phyloP scores from a whole-genome alignment of 2,888 invertebrate species.

The Hypena proboscidalis region DNA sequence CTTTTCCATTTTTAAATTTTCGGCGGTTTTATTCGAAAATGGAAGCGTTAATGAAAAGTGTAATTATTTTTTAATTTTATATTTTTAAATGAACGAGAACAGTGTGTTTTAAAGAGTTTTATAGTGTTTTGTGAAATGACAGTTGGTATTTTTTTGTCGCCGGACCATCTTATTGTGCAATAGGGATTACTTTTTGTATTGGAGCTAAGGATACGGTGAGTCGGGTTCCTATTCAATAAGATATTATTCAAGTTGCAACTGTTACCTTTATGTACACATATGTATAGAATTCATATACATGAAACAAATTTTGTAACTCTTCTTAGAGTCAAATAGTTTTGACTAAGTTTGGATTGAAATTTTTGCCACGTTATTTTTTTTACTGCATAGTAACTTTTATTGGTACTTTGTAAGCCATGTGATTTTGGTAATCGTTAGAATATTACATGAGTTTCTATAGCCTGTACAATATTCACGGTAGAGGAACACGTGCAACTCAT shows the following conservation, averaged over 20 bases:
- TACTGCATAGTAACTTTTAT: too few species aligned
- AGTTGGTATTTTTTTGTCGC: conserved; percentile 63
- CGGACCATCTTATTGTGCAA: conserved; percentile 66
- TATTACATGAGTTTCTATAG: too few species aligned
- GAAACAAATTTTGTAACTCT: too few species aligned
- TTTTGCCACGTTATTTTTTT: too few species aligned
- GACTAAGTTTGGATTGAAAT: neutral
- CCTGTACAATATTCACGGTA: too few species aligned
- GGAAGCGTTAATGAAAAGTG: conserved; percentile 33
- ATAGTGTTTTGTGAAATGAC: conserved; percentile 55
- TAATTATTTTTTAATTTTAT: conserved; percentile 35
- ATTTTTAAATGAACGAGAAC: conserved; percentile 26
- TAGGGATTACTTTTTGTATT: conserved; percentile 68
- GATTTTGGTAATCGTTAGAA: too few species aligned
- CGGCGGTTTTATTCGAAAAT: conserved; percentile 53
- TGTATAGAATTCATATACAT: conserved; percentile 22
- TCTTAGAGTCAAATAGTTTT: too few species aligned
- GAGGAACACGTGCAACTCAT: too few species aligned
- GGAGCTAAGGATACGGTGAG: conserved; percentile 70
- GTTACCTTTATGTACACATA: conserved; percentile 33
- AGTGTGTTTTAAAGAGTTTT: conserved; percentile 52
- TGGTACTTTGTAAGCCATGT: too few species aligned
- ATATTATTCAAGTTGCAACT: conserved; percentile 52
- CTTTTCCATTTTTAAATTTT: conserved; percentile 30
- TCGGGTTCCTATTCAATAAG: conserved; percentile 55